phyloP scores from a whole-genome alignment of 2,797 vertebrate genomes.

The Brachyalestes nurse region DNA sequence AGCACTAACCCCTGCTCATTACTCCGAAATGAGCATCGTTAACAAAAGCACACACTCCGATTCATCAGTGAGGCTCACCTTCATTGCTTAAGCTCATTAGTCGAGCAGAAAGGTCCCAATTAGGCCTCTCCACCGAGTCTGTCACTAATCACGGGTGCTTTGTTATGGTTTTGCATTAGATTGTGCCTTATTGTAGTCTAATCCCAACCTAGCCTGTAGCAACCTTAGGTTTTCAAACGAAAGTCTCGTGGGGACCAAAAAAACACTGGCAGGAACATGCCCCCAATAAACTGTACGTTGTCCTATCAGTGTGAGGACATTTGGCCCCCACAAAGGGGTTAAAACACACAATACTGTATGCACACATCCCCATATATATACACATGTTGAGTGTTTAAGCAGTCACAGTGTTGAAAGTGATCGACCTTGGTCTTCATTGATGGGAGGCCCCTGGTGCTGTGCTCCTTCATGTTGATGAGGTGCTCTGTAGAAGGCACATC shows the following conservation, averaged over 20 bases:
- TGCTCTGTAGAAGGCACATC: conserved; percentile 45
- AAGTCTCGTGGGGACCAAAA: background rate
- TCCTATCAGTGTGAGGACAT: background rate
- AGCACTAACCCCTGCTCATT: conserved; percentile 75
- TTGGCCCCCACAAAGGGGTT: conserved; percentile 24
- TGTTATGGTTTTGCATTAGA: conserved; percentile 19
- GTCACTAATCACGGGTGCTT: conserved; percentile 62
- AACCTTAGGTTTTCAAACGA: too few relatives aligned
- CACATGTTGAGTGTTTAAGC: conserved; percentile 43
- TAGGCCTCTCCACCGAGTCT: conserved; percentile 67
- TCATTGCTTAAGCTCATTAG: conserved; percentile 60
- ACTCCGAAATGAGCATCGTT: conserved; percentile 73
- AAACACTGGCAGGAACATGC: background rate
- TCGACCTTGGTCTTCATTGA: conserved; percentile 47
- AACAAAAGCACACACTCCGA: conserved; percentile 64
- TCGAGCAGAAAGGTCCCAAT: conserved; percentile 63
- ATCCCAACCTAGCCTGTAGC: background rate
- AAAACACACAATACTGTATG: conserved; percentile 45
- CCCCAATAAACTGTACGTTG: too few relatives aligned
- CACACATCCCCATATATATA: background rate
- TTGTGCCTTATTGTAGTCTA: background rate
- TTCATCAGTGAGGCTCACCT: conserved; percentile 60
- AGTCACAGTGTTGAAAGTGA: conserved; percentile 32
- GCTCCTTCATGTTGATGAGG: conserved; percentile 58
- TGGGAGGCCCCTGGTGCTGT: conserved; percentile 43